Evolutionary conservation across 1,140 invertebrate genomes (phyloP), one percentile per base, ranked within the genome.

Genomic region (Aphidius ervi): DNA sequence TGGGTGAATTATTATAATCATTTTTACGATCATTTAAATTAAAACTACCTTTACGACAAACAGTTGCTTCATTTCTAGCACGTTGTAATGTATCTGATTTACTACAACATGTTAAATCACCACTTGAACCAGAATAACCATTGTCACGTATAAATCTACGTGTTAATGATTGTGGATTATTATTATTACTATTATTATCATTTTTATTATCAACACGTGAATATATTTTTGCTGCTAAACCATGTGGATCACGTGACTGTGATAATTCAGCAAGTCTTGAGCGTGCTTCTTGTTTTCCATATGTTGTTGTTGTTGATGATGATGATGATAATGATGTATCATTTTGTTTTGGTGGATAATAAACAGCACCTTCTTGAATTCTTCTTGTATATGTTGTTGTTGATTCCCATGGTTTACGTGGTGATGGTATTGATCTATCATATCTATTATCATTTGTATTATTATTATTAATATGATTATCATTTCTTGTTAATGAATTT

Each of bases 31-130:
- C 68, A 8, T 67, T 66, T 5, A 75, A 42, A 61, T 77, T 76
- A 50, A 77, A 77, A 58, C 75, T 77, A 10, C 69, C 74, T 55
- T 77, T 75, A 9, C 75, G 70, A 57, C 54, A 70, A 6, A 75
- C 59, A 0, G 64, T 64, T 9, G 61, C 63, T 20, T 74, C 67
- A 59, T 68, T 74, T 47, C 68, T 72, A 9, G 58, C 59, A 7
- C 67, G 67, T 47, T 74, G 68, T 5, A 74, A 58, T 0, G 70
- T 70, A 7, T 75, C 69, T 1, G 70, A 71, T 5, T 46, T 8
- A 16, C 60, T 50, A 10, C 68, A 69, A 56, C 45, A 68, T 0
- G 68, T 65, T 5, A 75, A 60, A 58, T 76, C 71, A 0, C 64
- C 65, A 53, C 63, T 77, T 4, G 75, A 77, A 40, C 68, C 69